phyloP scores from a whole-genome alignment of 2,113 vertebrate species.

The Boulengeromyrus knoepffleri region DNA sequence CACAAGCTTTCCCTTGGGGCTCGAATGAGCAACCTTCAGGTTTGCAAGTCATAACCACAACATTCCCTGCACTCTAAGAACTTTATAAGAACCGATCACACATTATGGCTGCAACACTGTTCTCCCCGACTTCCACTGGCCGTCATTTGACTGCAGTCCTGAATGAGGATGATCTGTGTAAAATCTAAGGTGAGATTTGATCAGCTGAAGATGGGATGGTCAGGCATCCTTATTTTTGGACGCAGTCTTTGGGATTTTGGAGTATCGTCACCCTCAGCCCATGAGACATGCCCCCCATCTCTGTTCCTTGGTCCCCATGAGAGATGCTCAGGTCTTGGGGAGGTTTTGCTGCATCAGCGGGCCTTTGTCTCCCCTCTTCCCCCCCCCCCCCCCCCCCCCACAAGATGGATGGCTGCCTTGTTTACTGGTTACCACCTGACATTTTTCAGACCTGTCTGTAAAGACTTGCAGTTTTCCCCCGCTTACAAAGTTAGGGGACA shows the following conservation, averaged over 20 bases:
- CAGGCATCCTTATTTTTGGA: background rate
- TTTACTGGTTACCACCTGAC: background rate
- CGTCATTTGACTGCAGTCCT: background rate
- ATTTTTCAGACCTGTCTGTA: conserved; percentile 4
- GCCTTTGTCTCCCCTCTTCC: background rate
- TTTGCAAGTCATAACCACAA: background rate
- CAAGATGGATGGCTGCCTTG: background rate
- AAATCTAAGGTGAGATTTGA: background rate
- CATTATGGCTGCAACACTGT: background rate
- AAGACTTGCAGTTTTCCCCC: background rate
- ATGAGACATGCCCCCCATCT: background rate
- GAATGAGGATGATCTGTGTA: background rate
- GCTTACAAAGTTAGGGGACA: background rate
- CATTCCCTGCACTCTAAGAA: background rate
- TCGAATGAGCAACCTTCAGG: background rate
- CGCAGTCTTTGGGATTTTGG: background rate
- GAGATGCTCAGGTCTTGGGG: background rate
- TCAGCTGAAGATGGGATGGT: background rate
- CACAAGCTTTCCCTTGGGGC: background rate
- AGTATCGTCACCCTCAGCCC: background rate
- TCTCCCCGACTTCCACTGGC: background rate
- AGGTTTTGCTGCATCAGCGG: conserved; percentile 10
- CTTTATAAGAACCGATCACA: background rate
- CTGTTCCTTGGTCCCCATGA: background rate
- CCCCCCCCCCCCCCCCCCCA: background rate